A percentile compares a stretch with the other conserved stretches of the same genome.
Evolutionary conservation across 2,797 vertebrate species (phyloP).

Genomic region (Chelmon rostratus): DNA sequence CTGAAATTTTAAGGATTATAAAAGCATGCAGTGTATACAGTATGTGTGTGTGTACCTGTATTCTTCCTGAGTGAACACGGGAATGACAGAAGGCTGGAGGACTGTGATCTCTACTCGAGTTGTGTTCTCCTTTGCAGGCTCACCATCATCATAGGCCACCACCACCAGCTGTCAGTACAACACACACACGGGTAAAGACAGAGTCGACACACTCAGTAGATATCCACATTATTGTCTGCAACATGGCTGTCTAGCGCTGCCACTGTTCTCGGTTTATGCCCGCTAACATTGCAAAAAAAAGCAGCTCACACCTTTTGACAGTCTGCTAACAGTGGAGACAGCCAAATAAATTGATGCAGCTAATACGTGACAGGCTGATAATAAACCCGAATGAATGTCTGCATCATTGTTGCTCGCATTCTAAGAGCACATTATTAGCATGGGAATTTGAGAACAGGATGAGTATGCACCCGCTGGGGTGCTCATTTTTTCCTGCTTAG

Average conservation of each 20-base stretch:
- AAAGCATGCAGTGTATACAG: background rate
- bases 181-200: slow-evolving; percentile 18
- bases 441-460: slow-evolving; percentile 22
- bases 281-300: background rate
- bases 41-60: slow-evolving; percentile 89
- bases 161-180: slow-evolving; percentile 88
- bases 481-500: slow-evolving; percentile 36
- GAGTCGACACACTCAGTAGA: slow-evolving; percentile 3
- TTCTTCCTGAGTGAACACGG: slow-evolving; percentile 95
- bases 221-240: background rate
- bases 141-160: slow-evolving; percentile 94
- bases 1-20: no score
- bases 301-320: slow-evolving; percentile 6
- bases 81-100: slow-evolving; percentile 96
- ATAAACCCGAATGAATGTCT: slow-evolving; percentile 38
- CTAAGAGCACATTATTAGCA: slow-evolving; percentile 44
- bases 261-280: background rate
- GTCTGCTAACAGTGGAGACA: slow-evolving; percentile 8
- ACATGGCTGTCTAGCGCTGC: background rate
- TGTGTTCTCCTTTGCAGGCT: slow-evolving; percentile 91
- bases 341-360: slow-evolving; percentile 16
- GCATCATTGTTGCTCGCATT: slow-evolving; percentile 6
- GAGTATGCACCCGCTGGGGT: slow-evolving; percentile 33
- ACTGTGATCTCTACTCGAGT: slow-evolving; percentile 93
- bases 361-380: slow-evolving; percentile 20